phyloP scores from a whole-genome alignment of 2,888 invertebrate genomes.

The Horisme vitalbata region DNA sequence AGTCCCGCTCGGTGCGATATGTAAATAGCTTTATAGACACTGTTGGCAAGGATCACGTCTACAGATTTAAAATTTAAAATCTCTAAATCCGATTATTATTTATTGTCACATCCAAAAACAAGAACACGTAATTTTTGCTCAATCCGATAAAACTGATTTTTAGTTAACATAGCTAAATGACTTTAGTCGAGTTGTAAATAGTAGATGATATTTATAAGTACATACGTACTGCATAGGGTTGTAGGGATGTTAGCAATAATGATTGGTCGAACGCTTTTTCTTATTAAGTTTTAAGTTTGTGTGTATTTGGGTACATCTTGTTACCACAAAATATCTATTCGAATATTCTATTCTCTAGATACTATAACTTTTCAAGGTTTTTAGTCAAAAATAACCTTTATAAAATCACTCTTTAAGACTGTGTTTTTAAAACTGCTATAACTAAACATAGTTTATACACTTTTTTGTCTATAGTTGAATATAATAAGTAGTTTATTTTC shows the following conservation, averaged over 20 bases:
- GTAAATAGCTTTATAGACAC: not conserved
- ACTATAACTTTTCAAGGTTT: too few species aligned
- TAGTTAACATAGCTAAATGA: conserved; percentile 59
- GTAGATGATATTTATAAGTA: conserved; percentile 73
- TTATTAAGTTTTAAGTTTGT: conserved; percentile 27
- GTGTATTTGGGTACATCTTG: conserved; percentile 21
- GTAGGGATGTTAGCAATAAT: conserved; percentile 77
- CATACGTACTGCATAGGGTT: conserved; percentile 59
- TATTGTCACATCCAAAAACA: conserved; percentile 16
- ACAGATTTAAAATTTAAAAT: conserved; percentile 23
- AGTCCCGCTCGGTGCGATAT: conserved; percentile 12
- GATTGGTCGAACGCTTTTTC: conserved; percentile 72
- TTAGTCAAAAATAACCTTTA: too few species aligned
- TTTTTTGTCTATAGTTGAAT: too few species aligned
- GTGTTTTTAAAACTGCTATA: too few species aligned
- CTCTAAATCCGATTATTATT: conserved; percentile 17
- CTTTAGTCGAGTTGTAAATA: conserved; percentile 77
- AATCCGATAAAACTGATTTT: conserved; percentile 35
- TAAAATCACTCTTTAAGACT: too few species aligned
- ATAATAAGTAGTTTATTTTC: too few species aligned
- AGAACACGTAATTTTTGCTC: conserved; percentile 20
- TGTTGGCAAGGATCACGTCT: conserved; percentile 14
- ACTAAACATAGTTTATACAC: too few species aligned
- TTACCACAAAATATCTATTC: too few species aligned
- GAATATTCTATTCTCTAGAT: too few species aligned